A percentile compares a stretch with the other conserved stretches of the same genome.
phyloP scores from a whole-genome alignment of 2,113 vertebrate species.

The Elanus axillaris region DNA sequence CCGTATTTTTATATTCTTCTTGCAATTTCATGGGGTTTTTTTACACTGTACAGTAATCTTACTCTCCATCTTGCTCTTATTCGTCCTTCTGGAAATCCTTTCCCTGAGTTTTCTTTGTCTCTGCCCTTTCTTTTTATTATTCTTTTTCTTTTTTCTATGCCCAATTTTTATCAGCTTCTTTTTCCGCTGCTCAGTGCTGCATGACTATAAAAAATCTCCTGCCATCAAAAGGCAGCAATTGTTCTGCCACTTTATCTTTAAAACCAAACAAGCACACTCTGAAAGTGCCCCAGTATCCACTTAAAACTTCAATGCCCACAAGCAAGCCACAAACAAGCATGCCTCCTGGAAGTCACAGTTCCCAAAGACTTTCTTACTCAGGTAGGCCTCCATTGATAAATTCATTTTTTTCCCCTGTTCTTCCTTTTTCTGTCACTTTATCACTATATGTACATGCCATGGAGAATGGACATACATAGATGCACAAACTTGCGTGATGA shows the following conservation, averaged over 20 bases:
- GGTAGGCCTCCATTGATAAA: not conserved
- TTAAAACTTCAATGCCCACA: not conserved
- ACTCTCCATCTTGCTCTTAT: not conserved
- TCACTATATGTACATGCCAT: not conserved
- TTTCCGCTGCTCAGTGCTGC: not conserved
- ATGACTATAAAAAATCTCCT: not conserved
- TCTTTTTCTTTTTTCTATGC: not conserved
- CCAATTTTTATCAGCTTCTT: not conserved
- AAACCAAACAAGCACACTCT: not conserved
- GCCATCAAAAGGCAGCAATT: not conserved
- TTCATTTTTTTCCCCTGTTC: fast-evolving
- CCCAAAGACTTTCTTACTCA: not conserved
- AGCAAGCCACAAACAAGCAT: not conserved
- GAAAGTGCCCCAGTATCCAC: not conserved
- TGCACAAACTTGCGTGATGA: not conserved
- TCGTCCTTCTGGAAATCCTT: not conserved
- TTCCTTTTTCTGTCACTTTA: not conserved
- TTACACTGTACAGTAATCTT: not conserved
- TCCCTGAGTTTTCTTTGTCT: not conserved
- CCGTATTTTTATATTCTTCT: not conserved
- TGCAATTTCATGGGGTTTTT: fast-evolving
- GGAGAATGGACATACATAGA: not conserved
- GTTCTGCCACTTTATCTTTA: not conserved
- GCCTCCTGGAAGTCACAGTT: not conserved
- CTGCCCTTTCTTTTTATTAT: not conserved